phyloP scores from a whole-genome alignment of 2,888 invertebrate genomes.

The Laothoe populi region DNA sequence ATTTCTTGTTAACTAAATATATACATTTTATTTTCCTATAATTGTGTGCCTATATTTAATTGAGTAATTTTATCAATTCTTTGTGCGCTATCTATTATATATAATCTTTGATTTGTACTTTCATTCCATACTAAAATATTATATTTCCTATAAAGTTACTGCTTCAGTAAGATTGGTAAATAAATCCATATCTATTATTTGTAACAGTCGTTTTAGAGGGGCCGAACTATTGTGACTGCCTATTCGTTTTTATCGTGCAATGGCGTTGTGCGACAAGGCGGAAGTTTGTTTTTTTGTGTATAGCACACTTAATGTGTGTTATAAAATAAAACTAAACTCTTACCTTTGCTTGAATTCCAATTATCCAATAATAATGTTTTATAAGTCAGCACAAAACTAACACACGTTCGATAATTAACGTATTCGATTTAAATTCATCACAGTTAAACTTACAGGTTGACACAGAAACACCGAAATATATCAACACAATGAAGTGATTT shows the following conservation, averaged over 20 bases:
- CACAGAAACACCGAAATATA: constrained; percentile 44
- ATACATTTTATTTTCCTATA: no score
- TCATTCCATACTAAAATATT: constrained; percentile 6
- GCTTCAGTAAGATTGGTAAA: background rate
- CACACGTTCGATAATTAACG: constrained; percentile 3
- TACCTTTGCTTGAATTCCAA: constrained; percentile 8
- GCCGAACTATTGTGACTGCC: constrained; percentile 5
- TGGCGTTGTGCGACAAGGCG: constrained; percentile 17
- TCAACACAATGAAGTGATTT: constrained; percentile 43
- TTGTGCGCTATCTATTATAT: background rate
- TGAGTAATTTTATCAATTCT: no score
- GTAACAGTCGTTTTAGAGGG: constrained; percentile 12
- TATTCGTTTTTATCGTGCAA: background rate
- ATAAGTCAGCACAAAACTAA: background rate
- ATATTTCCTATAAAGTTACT: background rate
- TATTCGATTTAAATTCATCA: constrained; percentile 6
- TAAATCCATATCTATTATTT: background rate
- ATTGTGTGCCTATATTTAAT: no score
- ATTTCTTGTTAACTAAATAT: no score
- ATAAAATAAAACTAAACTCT: background rate
- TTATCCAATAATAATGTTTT: constrained; percentile 4
- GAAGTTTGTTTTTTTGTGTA: constrained; percentile 11
- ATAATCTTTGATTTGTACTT: background rate
- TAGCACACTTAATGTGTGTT: no score
- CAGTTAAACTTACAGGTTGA: constrained; percentile 46